Conservation (phyloP, 2,888 invertebrate species). For the Conops quadrifasciatus region DNA sequence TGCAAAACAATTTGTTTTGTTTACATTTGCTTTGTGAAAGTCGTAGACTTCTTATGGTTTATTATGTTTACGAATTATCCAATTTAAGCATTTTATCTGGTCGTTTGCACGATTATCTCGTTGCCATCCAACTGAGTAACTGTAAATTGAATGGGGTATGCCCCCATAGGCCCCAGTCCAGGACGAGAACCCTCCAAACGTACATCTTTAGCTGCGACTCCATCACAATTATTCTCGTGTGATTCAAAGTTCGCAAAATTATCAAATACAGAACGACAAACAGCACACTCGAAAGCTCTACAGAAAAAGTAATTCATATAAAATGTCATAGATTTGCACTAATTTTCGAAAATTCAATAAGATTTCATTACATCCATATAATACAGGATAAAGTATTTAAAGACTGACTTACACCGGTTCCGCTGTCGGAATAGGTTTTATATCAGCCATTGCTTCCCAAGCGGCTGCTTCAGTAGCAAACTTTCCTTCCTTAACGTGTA, state of each 20-base stretch:
- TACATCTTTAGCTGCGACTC: conserved; percentile 42
- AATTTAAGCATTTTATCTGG: conserved; percentile 50
- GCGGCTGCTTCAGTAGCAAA: conserved; percentile 55
- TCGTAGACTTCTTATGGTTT: conserved; percentile 7
- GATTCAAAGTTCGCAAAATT: conserved; percentile 61
- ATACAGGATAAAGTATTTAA: neutral
- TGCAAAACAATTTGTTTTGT: conserved; percentile 21
- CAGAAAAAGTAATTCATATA: conserved; percentile 28
- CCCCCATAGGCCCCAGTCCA: conserved; percentile 51
- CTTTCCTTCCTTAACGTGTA: conserved; percentile 57
- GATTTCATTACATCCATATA: neutral
- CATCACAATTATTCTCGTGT: conserved; percentile 58
- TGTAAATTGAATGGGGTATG: conserved; percentile 58
- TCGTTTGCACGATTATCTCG: conserved; percentile 61
- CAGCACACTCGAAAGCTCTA: conserved; percentile 61
- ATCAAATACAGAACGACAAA: conserved; percentile 60
- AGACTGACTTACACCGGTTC: conserved; percentile 53
- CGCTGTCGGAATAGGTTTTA: conserved; percentile 53
- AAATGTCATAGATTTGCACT: neutral
- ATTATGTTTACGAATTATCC: neutral
- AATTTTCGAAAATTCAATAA: conserved; percentile 1
- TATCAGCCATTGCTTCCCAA: conserved; percentile 53
- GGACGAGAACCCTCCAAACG: conserved; percentile 27
- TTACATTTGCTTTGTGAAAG: conserved; percentile 19
- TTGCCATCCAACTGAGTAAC: conserved; percentile 60